Base-by-base conservation (phyloP, 2,888 invertebrate genomes). In the Cabera pusaria region DNA sequence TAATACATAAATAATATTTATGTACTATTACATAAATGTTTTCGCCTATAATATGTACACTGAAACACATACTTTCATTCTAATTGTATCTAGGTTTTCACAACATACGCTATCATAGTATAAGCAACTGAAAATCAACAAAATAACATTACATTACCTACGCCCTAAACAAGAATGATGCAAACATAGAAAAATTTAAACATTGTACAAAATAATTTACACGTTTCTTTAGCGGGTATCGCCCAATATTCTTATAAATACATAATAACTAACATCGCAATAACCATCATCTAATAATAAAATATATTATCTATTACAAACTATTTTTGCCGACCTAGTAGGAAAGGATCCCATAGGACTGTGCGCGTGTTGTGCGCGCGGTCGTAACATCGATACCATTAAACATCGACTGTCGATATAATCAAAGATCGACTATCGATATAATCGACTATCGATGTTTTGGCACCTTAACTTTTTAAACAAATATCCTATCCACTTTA, bases 1-100 rank as follows among this genome's bases (percentile, higher is more conserved):
- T 87, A 87, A 84, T 88, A 87, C 88, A 86, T 87, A 87, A 87
- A 87, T 87, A 88, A 78, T 58, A 85, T 86, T 86, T 87, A 88
- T 87, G 86, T 87, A 86, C 69, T 67, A 76, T 84, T 86, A 86
- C 86, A 85, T 84, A 86, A 81, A 85, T 78, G 84, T 79, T 84
- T 80, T 82, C 72, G 59, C 74, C 81, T 84, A 85, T 74, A 61
- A 79, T 87, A 87, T 88, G 84, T 88, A 88, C 88, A 88, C 59
- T 83, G 73, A 84, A 85, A 87, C 85, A 87, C 83, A 82, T 84
- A 80, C 72, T 80, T 83, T 76, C 65, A 56, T 70, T 64, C 80
- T 85, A 81, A 70, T 76, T 72, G 72, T 77, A 62, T 68, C 68
- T 70, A 68, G 70, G 51, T 47, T 68, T 81, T 82, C 81, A 81